Base-by-base conservation (phyloP, 2,797 vertebrate species). In the Nyctibius grandis region DNA sequence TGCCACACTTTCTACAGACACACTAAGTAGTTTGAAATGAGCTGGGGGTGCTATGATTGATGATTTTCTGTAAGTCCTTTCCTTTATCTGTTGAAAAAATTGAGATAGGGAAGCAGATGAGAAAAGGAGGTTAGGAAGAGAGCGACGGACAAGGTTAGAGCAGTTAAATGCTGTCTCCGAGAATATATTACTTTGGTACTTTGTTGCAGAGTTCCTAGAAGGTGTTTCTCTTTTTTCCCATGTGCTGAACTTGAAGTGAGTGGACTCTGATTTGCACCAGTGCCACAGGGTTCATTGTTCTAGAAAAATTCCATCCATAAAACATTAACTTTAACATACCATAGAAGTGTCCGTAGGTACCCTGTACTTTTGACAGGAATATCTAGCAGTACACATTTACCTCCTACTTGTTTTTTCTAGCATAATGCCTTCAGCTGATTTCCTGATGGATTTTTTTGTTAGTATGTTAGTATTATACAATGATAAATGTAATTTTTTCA, bases 261-360 rank as follows among this genome's bases (percentile, higher is more conserved):
- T 57, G 75, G 28, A 17, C 22, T 36, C 6, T 56, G 26, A 48
- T 82, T 93, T 68, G 12, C 26, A 47, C 22, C 59, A 9, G 9
- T 69, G 63, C 38, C 40, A 34, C 11, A 25, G 31, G 12, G 9
- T 54, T 69, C 38, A 19, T 33, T 84, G 26, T 29, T 83, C 26
- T 31, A 15, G 47, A 65, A 74, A 28, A 69, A 34, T 9, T 65
- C 7, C 56, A 5, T 28, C 51, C 18, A 1, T 63, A 38, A 83
- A 74, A n/a, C 8, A 12, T 36, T 34, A 18, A 17, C 17, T 59
- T 53, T 48, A 61, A 65, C 29, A 5, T 45, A 34, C n/a, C 1
- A 11, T 17, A 0, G 0, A 63, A 44, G 21, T 63, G 22, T 75
- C 67, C 1, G 0, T 33, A 65, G 17, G 15, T 36, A 22, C 15